Evolutionary conservation across 2,797 vertebrate genomes (phyloP).

Genomic region (Sphaeramia orbicularis): DNA sequence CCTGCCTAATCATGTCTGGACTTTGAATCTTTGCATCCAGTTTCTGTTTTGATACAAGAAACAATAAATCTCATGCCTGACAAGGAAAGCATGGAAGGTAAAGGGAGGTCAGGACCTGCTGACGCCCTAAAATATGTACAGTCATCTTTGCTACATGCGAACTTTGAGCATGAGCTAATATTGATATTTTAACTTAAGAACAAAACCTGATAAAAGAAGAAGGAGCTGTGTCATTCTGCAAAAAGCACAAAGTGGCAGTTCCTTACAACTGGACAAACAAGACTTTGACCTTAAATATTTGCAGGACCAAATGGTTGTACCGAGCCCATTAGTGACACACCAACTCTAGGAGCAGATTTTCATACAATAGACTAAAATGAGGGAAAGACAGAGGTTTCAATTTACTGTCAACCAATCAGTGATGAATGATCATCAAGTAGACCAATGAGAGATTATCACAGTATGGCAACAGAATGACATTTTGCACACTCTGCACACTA

Average conservation of each 20-base stretch:
- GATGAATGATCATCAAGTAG: too few species aligned
- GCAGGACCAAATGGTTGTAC: slow-evolving; percentile 3
- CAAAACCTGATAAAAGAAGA: slow-evolving; percentile 38
- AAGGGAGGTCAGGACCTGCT: neutral
- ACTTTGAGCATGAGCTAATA: slow-evolving; percentile 1
- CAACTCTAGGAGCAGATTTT: neutral
- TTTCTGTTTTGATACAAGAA: slow-evolving; percentile 21
- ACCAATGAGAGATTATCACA: too few species aligned
- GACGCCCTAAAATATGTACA: neutral
- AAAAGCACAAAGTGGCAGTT: slow-evolving; percentile 21
- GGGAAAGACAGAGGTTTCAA: too few species aligned
- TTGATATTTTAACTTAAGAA: neutral
- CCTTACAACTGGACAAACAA: slow-evolving; percentile 26
- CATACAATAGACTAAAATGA: neutral
- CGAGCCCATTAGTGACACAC: neutral
- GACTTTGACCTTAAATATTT: slow-evolving; percentile 36
- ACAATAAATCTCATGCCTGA: neutral
- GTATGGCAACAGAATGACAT: too few species aligned
- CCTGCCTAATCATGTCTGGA: neutral
- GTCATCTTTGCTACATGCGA: neutral
- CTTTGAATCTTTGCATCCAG: neutral
- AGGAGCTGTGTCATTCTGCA: slow-evolving; percentile 7
- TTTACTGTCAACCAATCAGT: too few species aligned
- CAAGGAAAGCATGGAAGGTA: neutral
- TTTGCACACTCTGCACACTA: too few species aligned